A percentile compares a stretch with the other conserved stretches of the same genome.
These are phyloP conservation scores for Crotalus helleri DNA, from an alignment of 2,113 vertebrate species.

Conservation along the genomic window DNA sequence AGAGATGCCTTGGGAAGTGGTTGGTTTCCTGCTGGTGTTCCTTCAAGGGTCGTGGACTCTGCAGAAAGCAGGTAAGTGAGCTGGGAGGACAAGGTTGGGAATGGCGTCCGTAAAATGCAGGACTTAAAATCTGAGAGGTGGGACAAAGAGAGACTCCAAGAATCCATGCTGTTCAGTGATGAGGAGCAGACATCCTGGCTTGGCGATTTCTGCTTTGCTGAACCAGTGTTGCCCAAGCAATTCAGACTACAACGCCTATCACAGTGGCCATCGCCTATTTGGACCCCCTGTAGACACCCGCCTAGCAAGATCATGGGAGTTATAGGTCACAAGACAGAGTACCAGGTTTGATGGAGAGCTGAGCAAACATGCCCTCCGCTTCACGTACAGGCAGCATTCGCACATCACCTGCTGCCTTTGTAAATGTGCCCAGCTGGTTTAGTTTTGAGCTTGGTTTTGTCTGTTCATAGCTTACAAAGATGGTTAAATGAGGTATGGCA, in stretches of 20 bases:
- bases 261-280: background rate
- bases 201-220: background rate
- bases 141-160: background rate
- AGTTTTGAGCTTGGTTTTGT: background rate
- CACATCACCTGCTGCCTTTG: background rate
- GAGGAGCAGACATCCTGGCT: background rate
- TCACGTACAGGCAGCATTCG: background rate
- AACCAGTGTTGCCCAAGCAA: background rate
- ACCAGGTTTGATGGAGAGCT: background rate
- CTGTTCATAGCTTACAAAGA: background rate
- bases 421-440: background rate
- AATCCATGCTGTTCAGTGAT: background rate
- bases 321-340: background rate
- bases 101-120: too few relatives aligned
- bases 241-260: background rate
- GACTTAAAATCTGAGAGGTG: background rate
- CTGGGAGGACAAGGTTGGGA: too few relatives aligned
- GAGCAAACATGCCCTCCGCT: background rate
- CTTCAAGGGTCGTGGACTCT: background rate
- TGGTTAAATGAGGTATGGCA: background rate
- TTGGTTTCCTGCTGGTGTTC: conserved; percentile 18
- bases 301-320: background rate
- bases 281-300: background rate
- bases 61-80: conserved; percentile 22
- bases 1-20: conserved; percentile 22